These are phyloP conservation scores for Alligator sinensis DNA, from an alignment of 2,113 vertebrate genomes.

Conservation along the genomic window DNA sequence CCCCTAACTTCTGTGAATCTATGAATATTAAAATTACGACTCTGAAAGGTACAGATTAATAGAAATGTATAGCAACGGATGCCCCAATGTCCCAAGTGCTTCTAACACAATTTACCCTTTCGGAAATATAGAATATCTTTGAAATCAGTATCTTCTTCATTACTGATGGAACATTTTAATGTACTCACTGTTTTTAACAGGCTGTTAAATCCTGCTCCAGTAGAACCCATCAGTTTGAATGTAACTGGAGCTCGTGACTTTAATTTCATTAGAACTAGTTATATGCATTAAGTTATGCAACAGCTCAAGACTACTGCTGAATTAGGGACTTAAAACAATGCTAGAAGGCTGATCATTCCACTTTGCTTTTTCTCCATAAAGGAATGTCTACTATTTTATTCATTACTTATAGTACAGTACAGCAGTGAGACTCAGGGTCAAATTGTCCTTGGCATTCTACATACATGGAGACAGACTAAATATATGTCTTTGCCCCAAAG, in stretches of 20 bases:
- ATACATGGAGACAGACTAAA: not conserved
- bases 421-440: rapidly evolving
- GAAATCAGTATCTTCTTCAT: not conserved
- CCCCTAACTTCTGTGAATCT: no score
- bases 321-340: not conserved
- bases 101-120: not conserved
- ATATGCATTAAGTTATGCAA: not conserved
- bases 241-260: not conserved
- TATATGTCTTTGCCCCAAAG: not conserved
- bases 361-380: not conserved
- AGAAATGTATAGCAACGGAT: no score
- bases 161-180: not conserved
- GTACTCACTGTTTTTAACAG: not conserved
- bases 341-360: not conserved
- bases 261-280: not conserved
- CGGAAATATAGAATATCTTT: not conserved
- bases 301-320: not conserved
- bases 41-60: no score
- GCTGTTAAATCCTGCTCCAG: not conserved
- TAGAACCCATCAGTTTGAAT: not conserved
- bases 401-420: rapidly evolving
- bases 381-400: not conserved
- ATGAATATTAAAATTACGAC: no score
- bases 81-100: not conserved
- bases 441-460: not conserved